These are phyloP conservation scores for Pogonocichla stellata DNA, from an alignment of 2,113 vertebrate species.

Conservation along the genomic window DNA sequence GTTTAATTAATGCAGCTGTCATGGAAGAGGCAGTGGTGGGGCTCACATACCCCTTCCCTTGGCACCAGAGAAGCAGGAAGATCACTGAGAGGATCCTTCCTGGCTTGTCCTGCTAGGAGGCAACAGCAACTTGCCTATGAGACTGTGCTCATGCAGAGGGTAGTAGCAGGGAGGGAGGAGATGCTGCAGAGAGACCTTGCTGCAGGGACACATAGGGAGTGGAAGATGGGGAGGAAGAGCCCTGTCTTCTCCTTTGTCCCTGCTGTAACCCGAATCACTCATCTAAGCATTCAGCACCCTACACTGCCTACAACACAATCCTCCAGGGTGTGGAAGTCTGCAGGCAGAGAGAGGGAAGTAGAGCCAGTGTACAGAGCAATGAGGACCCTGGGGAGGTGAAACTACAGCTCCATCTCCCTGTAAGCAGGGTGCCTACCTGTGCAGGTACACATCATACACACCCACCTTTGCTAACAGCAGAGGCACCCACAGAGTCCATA, in stretches of 20 bases:
- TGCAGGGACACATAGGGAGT: neutral
- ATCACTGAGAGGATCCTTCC: neutral
- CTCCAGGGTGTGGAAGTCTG: neutral
- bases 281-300: neutral
- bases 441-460: rapidly evolving
- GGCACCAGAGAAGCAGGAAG: neutral
- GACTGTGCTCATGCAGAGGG: neutral
- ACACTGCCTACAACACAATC: neutral
- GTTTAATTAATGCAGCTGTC: neutral
- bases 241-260: neutral
- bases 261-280: neutral
- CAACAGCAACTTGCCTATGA: neutral
- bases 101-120: neutral
- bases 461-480: slow-evolving; percentile 56
- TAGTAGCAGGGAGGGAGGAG: neutral
- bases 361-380: rapidly evolving
- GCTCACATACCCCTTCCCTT: neutral
- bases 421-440: neutral
- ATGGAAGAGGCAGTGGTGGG: neutral
- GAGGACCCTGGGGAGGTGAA: neutral
- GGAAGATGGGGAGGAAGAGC: neutral
- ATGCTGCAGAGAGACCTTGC: neutral
- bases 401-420: neutral
- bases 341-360: neutral
- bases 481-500: neutral